Base-by-base conservation (phyloP, 2,888 invertebrate genomes). In the Meghimatium bilineatum region DNA sequence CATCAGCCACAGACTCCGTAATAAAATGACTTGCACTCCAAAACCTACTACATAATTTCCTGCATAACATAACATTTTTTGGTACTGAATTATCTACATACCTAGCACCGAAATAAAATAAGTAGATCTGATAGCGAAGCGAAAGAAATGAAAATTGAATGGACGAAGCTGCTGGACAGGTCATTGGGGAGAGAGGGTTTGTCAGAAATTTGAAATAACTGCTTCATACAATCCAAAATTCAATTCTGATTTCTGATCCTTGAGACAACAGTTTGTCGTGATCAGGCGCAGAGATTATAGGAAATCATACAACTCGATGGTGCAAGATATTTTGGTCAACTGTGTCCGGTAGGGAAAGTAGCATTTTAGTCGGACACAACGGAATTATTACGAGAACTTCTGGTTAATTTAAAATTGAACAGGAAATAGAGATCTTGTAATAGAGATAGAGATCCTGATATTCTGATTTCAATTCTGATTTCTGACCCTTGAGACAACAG, bases 401-500 rank as follows among this genome's bases (percentile, higher is more conserved):
- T 56, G 23, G 56, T 17, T 3, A 56, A 10, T 56, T 56, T 56
- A 10, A 23, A 6, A 14, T 56, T 56, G 3, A 6, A 56, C 3
- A 5, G 44, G 12, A 12, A 44, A 44, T 44, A 44, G 44, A n/a
- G n/a, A n/a, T n/a, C n/a, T 17, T 49, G 49, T 49, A 49, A 49
- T 17, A 49, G 49, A 49, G 49, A 49, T 12, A 49, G 49, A 8
- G 49, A 8, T 17, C 10, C 8, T 49, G 17, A 49, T n/a, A 77
- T 36, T 38, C 60, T 63, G 36, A 63, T 63, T 77, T 77, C 77
- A 77, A 77, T 77, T 77, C 34, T 77, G 77, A 38, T 77, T 26
- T 32, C 36, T 63, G 26, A 23, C 77, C 63, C 77, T 1, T 36
- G 77, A 29, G 77, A 77, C 77, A 29, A 36, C 36, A 63, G 36